Base-by-base conservation (phyloP, 2,113 vertebrate species). In the Alectura lathami region DNA sequence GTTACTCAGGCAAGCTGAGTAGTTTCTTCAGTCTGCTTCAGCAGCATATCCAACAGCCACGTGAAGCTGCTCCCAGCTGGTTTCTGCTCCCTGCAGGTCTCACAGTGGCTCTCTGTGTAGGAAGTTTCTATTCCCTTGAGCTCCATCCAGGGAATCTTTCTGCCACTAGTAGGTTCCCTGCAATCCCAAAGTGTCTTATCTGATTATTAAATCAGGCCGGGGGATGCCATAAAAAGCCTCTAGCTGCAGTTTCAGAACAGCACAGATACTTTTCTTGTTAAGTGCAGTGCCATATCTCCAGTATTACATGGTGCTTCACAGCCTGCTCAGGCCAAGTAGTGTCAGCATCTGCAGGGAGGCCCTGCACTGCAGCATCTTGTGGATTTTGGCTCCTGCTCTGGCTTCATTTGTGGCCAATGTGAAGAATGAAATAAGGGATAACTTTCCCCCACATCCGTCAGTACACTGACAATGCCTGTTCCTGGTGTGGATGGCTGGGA, bases 211-310 rank as follows among this genome's bases (percentile, higher is more conserved):
- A 81, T 36, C 63, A 42, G 67, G 42, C 17, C 14, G 14, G 3
- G 16, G 34, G 40, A 73, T 27, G 36, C 45, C 67, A 17, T 9
- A 32, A 69, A 64, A 36, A 43, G 24, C 27, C 29, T 78, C 64
- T 77, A 4, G 2, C 2, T 67, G 77, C 34, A 43, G 23, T 43
- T 63, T 45, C 47, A 62, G 53, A 38, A 36, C 11, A 22, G 45
- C 66, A 22, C 23, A 36, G 43, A 3, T 42, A 10, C 17, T 93
- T 78, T 24, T 32, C 27, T 54, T 74, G 22, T 50, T 47, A 48
- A 80, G 22, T 12, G 48, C 47, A 3, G 1, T 15, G 38, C 13
- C 3, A 13, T n/a, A 8, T 4, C 26, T 57, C 13, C 45, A 0
- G 50, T 43, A 26, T 11, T 67, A 27, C 2, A 34, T 4, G 21